Evolutionary conservation across 2,888 invertebrate species (phyloP).

Genomic region (Adela reaumurella): DNA sequence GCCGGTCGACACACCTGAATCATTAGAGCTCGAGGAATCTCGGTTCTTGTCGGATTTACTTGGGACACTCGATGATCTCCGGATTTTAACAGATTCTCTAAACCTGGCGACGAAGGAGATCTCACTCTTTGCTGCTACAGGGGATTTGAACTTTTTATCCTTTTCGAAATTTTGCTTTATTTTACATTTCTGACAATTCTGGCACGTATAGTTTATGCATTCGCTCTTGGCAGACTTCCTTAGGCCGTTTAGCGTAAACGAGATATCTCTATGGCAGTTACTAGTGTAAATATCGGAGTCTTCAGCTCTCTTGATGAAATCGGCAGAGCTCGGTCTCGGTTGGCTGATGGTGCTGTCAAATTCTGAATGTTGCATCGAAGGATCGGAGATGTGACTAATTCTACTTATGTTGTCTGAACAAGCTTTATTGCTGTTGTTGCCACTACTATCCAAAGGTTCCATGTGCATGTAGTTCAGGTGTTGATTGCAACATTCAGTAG

Average conservation of each 20-base stretch:
- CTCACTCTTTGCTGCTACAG: conserved; percentile 37
- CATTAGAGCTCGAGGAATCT: conserved; percentile 68
- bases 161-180: conserved; percentile 23
- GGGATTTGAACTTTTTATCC: conserved; percentile 34
- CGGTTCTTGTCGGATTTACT: conserved; percentile 66
- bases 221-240: conserved; percentile 35
- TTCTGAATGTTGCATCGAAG: conserved; percentile 38
- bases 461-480: conserved; percentile 40
- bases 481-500: conserved; percentile 36
- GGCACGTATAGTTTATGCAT: conserved; percentile 33
- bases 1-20: conserved; percentile 67
- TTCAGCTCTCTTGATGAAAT: conserved; percentile 57
- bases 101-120: conserved; percentile 41
- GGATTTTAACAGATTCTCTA: conserved; percentile 57
- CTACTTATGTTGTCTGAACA: conserved; percentile 51
- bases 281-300: conserved; percentile 35
- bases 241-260: conserved; percentile 42
- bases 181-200: conserved; percentile 15
- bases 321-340: conserved; percentile 60
- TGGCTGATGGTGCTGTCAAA: conserved; percentile 39
- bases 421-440: conserved; percentile 39
- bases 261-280: conserved; percentile 25
- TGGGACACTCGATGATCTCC: conserved; percentile 65
- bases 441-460: conserved; percentile 37
- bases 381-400: conserved; percentile 51